Conservation (phyloP, 2,113 vertebrate genomes). For the Geococcyx californianus region DNA sequence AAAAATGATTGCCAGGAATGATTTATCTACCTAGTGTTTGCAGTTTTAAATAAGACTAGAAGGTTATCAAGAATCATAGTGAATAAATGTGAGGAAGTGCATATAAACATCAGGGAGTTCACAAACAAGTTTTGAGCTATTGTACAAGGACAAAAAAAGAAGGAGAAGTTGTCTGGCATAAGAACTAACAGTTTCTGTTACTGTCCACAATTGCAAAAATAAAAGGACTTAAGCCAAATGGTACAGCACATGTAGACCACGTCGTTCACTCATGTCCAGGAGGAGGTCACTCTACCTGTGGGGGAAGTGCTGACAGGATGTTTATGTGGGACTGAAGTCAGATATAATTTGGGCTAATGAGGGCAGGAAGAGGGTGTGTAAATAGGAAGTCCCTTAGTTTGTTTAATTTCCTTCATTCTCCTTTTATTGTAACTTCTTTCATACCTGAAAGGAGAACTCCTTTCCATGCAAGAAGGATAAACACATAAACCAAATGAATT, state of each 20-base stretch:
- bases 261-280: constrained; percentile 17
- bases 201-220: background rate
- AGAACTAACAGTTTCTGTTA: constrained; percentile 39
- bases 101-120: constrained; percentile 15
- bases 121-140: background rate
- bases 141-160: background rate
- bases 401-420: constrained; percentile 40
- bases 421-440: constrained; percentile 31
- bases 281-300: constrained; percentile 51
- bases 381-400: constrained; percentile 57
- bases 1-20: background rate
- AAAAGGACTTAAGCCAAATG: constrained; percentile 32
- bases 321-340: constrained; percentile 60
- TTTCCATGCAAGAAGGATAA: constrained; percentile 20
- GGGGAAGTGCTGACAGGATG: constrained; percentile 67
- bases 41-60: constrained; percentile 14
- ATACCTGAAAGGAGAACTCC: constrained; percentile 8
- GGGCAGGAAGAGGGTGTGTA: constrained; percentile 18
- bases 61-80: background rate
- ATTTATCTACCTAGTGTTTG: background rate
- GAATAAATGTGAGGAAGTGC: constrained; percentile 15
- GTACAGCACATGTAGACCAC: background rate
- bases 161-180: background rate
- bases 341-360: constrained; percentile 35
- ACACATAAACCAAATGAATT: constrained; percentile 23